These are phyloP conservation scores for Octomys mimax DNA, from an alignment of 2,797 vertebrate genomes.

Conservation along the genomic window DNA sequence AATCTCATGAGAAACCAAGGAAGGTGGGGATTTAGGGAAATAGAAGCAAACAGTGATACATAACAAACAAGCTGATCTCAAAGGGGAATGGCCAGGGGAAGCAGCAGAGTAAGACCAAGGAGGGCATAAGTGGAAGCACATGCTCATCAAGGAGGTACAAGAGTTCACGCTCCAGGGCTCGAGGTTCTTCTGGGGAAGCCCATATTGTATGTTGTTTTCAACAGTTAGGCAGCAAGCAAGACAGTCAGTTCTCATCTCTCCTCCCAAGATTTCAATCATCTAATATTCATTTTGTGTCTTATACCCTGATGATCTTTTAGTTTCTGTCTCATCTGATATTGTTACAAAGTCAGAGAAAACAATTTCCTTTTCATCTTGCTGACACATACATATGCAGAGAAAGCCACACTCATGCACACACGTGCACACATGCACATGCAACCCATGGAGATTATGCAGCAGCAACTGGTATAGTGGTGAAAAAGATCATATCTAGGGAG, in stretches of 20 bases:
- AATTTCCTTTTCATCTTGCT: background rate
- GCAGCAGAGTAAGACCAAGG: background rate
- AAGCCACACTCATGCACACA: background rate
- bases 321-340: background rate
- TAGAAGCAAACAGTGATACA: background rate
- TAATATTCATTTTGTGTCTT: background rate
- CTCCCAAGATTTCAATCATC: background rate
- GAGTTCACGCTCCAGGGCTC: background rate
- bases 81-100: background rate
- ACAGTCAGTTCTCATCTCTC: background rate
- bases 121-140: background rate
- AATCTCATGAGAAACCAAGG: background rate
- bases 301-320: background rate
- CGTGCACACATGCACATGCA: background rate
- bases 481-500: background rate
- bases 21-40: background rate
- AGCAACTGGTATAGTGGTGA: background rate
- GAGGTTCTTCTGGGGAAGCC: background rate
- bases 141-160: background rate
- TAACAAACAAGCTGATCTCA: background rate
- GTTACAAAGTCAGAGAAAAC: background rate
- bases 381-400: background rate
- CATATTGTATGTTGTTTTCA: background rate
- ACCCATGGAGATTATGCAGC: background rate
- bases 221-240: background rate